Evolutionary conservation across 2,888 invertebrate species (phyloP).

Genomic region (Rhamphomyia laevipes): DNA sequence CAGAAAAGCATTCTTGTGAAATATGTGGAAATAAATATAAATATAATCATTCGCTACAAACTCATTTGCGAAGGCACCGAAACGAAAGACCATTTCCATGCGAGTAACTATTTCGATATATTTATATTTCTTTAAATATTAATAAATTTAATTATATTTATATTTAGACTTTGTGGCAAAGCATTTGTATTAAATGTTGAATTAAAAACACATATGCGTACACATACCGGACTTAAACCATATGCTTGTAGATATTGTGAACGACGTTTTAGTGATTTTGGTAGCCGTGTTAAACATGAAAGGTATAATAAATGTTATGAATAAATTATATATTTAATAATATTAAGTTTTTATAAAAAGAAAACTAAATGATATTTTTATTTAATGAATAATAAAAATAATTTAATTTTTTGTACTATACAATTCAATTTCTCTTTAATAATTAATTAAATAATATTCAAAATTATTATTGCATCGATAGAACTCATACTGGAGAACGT

Average conservation of each 20-base stretch:
- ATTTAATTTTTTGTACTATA: too few species aligned
- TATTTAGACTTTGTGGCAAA: too few species aligned
- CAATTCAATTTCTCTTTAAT: too few species aligned
- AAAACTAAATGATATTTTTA: too few species aligned
- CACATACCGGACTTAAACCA: slow-evolving; percentile 35
- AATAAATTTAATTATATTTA: too few species aligned
- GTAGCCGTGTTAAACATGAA: slow-evolving; percentile 37
- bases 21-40: slow-evolving; percentile 37
- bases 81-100: slow-evolving; percentile 23
- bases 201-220: too few species aligned
- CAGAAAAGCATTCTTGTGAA: slow-evolving; percentile 20
- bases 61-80: slow-evolving; percentile 35
- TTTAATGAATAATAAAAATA: too few species aligned
- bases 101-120: neutral
- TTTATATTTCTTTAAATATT: too few species aligned
- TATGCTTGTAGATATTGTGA: slow-evolving; percentile 34
- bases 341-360: too few species aligned
- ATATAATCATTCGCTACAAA: slow-evolving; percentile 33
- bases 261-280: slow-evolving; percentile 36
- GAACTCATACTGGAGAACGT: slow-evolving; percentile 33
- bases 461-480: slow-evolving; percentile 9
- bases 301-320: slow-evolving; percentile 17
- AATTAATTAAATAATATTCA: too few species aligned
- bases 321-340: too few species aligned
- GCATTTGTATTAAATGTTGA: too few species aligned